These are phyloP conservation scores for Philypnodon macrostomus DNA, from an alignment of 2,797 vertebrate genomes.

Conservation along the genomic window DNA sequence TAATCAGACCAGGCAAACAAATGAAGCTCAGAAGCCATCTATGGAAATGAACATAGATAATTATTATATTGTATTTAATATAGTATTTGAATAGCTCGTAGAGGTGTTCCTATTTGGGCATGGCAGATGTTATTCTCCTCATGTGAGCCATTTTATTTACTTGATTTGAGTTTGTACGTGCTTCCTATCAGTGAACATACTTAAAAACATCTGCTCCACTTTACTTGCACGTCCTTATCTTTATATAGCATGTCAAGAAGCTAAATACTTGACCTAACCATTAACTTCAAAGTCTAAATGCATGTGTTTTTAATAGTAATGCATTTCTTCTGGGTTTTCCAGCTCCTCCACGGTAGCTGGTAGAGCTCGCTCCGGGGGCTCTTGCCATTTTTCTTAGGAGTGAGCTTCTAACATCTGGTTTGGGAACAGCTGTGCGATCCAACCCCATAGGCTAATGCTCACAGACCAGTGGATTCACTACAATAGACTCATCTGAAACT, in stretches of 20 bases:
- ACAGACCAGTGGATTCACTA: constrained; percentile 33
- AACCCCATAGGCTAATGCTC: constrained; percentile 26
- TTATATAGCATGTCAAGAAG: background rate
- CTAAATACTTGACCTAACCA: background rate
- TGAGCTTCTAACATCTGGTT: constrained; percentile 21
- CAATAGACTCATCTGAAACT: constrained; percentile 17
- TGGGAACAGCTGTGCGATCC: constrained; percentile 20
- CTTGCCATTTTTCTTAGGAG: constrained; percentile 28
- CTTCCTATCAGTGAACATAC: background rate
- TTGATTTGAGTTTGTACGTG: too few species aligned
- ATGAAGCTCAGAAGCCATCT: background rate
- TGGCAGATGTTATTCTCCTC: background rate
- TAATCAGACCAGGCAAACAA: background rate
- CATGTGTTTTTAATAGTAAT: background rate
- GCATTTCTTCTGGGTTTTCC: constrained; percentile 1
- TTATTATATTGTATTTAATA: constrained; percentile 1
- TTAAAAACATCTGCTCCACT: background rate
- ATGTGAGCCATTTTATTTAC: too few species aligned
- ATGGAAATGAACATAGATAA: constrained; percentile 43
- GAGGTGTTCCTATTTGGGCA: background rate
- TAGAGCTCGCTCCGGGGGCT: constrained; percentile 10
- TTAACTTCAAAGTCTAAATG: background rate
- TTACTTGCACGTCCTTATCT: background rate
- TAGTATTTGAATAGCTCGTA: too few species aligned
- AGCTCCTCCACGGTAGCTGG: constrained; percentile 10